phyloP scores from a whole-genome alignment of 2,888 invertebrate species.

The Parnassius glacialis region DNA sequence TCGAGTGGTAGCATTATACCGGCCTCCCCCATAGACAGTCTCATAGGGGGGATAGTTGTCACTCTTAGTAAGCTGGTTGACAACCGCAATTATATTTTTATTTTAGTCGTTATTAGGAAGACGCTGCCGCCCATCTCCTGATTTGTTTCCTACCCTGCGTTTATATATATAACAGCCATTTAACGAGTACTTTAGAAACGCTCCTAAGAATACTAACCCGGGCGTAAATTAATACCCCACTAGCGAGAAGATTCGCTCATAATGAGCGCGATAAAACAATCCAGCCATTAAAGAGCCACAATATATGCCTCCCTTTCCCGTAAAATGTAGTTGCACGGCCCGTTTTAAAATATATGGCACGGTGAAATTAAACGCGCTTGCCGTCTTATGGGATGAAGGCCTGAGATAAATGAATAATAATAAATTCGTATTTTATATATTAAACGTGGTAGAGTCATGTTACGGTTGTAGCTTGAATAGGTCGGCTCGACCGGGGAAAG shows the following conservation, averaged over 20 bases:
- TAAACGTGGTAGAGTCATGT: neutral
- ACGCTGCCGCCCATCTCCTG: no score
- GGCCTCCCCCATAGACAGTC: no score
- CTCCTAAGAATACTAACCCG: slow-evolving; percentile 33
- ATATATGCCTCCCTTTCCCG: slow-evolving; percentile 55
- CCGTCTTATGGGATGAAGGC: slow-evolving; percentile 32
- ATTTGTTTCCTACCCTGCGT: no score
- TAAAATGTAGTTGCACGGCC: slow-evolving; percentile 53
- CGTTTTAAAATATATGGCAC: slow-evolving; percentile 56
- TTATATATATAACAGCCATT: slow-evolving; percentile 6
- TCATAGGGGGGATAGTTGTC: no score
- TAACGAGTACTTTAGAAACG: slow-evolving; percentile 10
- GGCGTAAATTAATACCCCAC: slow-evolving; percentile 53
- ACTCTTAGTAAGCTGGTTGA: no score
- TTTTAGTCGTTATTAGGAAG: no score
- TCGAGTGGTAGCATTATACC: no score
- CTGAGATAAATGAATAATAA: slow-evolving; percentile 31
- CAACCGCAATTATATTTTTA: no score
- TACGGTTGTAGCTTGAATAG: no score
- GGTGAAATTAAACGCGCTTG: slow-evolving; percentile 52
- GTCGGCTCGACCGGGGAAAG: no score
- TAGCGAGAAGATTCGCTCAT: slow-evolving; percentile 51
- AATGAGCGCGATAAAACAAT: slow-evolving; percentile 76
- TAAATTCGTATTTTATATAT: slow-evolving; percentile 1
- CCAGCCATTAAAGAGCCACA: slow-evolving; percentile 55